phyloP scores from a whole-genome alignment of 2,113 vertebrate genomes.

The Nycticryphes semicollaris region DNA sequence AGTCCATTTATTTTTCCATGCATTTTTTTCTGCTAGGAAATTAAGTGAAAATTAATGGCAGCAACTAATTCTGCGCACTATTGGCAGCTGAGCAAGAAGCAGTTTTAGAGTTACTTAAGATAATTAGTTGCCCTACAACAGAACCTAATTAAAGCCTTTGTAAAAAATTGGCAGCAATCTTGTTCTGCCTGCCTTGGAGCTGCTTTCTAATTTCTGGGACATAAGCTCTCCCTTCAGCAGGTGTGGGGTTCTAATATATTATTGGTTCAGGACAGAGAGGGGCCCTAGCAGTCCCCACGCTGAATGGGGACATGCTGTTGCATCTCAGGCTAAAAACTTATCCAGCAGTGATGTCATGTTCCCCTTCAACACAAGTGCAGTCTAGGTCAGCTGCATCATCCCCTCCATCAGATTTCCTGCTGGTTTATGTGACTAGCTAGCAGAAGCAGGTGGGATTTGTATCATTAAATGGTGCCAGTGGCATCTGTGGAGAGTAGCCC shows the following conservation, averaged over 20 bases:
- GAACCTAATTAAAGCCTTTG: background rate
- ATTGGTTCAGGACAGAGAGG: background rate
- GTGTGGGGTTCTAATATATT: background rate
- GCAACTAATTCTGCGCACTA: background rate
- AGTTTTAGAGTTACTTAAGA: background rate
- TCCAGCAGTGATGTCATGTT: rapidly evolving
- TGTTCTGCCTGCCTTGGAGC: background rate
- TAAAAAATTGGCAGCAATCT: background rate
- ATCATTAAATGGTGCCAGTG: background rate
- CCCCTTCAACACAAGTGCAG: background rate
- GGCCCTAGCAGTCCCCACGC: background rate
- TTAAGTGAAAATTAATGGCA: constrained; percentile 3
- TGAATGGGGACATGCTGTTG: background rate
- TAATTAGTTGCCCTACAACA: background rate
- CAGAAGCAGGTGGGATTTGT: background rate
- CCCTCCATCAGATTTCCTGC: background rate
- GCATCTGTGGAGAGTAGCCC: background rate
- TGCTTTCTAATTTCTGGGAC: background rate
- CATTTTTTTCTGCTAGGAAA: background rate
- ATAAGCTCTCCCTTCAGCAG: background rate
- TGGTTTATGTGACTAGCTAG: background rate
- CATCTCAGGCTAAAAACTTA: background rate
- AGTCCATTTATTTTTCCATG: background rate
- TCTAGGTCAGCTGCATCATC: background rate
- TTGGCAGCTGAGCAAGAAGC: background rate